These are phyloP conservation scores for Monoplex corrugatus DNA, from an alignment of 2,888 invertebrate species.

Conservation along the genomic window DNA sequence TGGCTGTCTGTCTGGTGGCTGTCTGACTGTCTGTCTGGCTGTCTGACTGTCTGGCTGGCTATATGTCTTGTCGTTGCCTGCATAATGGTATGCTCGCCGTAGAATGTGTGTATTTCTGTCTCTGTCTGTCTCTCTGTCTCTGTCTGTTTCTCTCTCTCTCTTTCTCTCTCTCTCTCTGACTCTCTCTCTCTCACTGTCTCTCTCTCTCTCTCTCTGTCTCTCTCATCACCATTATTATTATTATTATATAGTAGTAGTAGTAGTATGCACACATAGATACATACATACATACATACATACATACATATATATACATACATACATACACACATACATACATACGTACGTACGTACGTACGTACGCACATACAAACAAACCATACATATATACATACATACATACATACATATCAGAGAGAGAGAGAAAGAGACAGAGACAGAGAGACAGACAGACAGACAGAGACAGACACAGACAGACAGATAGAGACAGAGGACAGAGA, in stretches of 20 bases:
- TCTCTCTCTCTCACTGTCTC: background rate
- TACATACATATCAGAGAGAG: background rate
- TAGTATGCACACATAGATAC: too few relatives aligned
- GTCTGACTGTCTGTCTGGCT: background rate
- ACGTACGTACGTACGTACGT: background rate
- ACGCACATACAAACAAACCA: background rate
- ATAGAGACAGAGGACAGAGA: background rate
- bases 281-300: too few relatives aligned
- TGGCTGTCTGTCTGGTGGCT: background rate
- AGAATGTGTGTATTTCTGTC: background rate
- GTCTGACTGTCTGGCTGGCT: background rate
- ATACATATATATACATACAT: too few relatives aligned
- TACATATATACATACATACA: background rate
- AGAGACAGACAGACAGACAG: background rate
- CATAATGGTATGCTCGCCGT: too few relatives aligned
- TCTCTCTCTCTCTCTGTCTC: background rate
- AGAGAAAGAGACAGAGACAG: conserved; percentile 43
- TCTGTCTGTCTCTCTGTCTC: background rate
- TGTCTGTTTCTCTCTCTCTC: background rate
- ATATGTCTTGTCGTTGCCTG: too few relatives aligned
- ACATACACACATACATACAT: background rate
- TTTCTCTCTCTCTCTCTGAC: background rate
- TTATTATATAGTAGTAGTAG: too few relatives aligned
- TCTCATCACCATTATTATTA: too few relatives aligned
- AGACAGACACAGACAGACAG: background rate